Percentiles rank a stretch among this genome's conserved stretches.
Conservation (phyloP, 2,797 vertebrate species). For the Cyprinodon diabolis region DNA sequence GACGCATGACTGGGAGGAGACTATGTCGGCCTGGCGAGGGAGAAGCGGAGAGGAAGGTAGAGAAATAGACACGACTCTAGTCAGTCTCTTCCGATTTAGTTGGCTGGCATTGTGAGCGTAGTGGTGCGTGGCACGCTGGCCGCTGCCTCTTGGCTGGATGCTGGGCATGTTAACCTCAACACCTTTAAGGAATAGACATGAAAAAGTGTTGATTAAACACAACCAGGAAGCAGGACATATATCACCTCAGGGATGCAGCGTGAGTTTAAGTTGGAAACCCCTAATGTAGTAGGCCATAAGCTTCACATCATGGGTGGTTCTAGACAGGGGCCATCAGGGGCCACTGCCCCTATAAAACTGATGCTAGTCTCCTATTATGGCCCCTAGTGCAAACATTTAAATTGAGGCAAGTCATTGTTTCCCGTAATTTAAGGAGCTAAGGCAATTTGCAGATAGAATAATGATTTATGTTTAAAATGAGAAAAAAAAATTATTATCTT, state of each 20-base stretch:
- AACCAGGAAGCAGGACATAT: neutral
- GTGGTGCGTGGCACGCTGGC: slow-evolving; percentile 53
- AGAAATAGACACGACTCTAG: slow-evolving; percentile 93
- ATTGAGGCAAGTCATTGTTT: too few species aligned
- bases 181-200: slow-evolving; percentile 56
- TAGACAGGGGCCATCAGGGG: too few species aligned
- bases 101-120: slow-evolving; percentile 56
- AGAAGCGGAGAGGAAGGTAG: slow-evolving; percentile 96
- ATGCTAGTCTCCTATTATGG: too few species aligned
- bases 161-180: slow-evolving; percentile 79
- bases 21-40: slow-evolving; percentile 86
- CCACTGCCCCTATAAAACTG: too few species aligned
- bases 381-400: too few species aligned
- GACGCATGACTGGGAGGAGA: slow-evolving; percentile 83
- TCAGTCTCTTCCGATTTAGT: slow-evolving; percentile 78
- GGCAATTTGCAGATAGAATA: too few species aligned
- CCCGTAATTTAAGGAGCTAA: too few species aligned
- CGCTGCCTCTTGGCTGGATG: slow-evolving; percentile 60
- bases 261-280: slow-evolving; percentile 63
- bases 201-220: slow-evolving; percentile 4
- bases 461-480: too few species aligned
- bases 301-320: slow-evolving; percentile 17
- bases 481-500: too few species aligned
- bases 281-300: slow-evolving; percentile 45
- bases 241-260: slow-evolving; percentile 21